Percentiles rank a stretch among this genome's conserved stretches.
Conservation (phyloP, 2,113 vertebrate species). For the Egretta garzetta region DNA sequence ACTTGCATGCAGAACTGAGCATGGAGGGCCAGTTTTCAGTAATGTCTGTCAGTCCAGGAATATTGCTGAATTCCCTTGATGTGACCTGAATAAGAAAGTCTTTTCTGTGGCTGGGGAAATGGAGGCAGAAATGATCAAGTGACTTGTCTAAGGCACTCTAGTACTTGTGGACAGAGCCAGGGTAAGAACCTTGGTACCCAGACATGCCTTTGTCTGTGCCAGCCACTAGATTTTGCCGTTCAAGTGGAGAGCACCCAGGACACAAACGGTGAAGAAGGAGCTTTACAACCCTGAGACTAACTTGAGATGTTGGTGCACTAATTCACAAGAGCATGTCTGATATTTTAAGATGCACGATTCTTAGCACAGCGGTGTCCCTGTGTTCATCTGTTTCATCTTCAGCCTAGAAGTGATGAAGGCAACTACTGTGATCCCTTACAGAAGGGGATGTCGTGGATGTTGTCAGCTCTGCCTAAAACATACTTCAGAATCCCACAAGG, state of each 20-base stretch:
- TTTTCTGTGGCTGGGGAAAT: background rate
- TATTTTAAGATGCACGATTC: background rate
- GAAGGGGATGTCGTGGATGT: background rate
- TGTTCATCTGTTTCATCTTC: background rate
- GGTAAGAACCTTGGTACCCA: background rate
- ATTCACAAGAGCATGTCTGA: background rate
- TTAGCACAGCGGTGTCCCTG: background rate
- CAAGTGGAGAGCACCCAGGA: background rate
- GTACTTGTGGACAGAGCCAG: background rate
- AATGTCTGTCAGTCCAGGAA: background rate
- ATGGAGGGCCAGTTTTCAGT: background rate
- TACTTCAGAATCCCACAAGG: background rate
- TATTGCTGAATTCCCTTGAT: background rate
- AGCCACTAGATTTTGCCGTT: background rate
- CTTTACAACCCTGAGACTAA: background rate
- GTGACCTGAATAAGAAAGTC: background rate
- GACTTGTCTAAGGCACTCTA: background rate
- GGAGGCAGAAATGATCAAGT: background rate
- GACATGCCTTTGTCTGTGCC: background rate
- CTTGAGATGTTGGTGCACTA: background rate
- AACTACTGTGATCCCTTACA: accelerated
- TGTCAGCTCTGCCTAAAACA: background rate
- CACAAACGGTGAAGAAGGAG: background rate
- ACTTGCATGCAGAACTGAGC: background rate
- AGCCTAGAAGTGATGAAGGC: background rate